Conservation (phyloP, 2,113 vertebrate genomes). For the Dendrocopos noguchii region DNA sequence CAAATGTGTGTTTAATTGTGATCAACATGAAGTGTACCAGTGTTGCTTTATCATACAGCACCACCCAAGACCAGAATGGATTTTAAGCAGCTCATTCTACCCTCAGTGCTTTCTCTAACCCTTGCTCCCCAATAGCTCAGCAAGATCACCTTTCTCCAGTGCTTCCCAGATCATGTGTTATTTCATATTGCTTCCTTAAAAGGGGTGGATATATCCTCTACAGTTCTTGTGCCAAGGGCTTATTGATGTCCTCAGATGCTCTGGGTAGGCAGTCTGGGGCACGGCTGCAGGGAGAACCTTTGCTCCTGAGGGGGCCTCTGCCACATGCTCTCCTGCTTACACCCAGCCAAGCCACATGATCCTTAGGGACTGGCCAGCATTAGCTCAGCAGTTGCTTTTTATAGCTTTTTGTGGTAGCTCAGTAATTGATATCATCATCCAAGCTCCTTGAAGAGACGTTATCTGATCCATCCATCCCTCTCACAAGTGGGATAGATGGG, state of each 20-base stretch:
- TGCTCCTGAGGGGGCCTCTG: background rate
- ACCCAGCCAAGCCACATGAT: background rate
- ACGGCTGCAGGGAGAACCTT: background rate
- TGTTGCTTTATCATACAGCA: background rate
- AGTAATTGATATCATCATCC: background rate
- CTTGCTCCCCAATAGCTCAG: background rate
- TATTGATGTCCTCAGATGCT: background rate
- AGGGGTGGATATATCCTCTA: background rate
- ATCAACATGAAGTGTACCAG: background rate
- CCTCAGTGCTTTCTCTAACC: background rate
- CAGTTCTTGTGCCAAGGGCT: background rate
- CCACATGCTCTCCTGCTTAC: background rate
- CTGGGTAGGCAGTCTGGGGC: background rate
- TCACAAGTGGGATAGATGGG: background rate
- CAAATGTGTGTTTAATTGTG: background rate
- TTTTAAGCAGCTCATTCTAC: background rate
- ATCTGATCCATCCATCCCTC: background rate
- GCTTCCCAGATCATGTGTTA: background rate
- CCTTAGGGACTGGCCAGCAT: background rate
- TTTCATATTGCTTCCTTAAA: background rate
- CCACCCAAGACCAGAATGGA: background rate
- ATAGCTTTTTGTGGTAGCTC: background rate
- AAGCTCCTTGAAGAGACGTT: background rate
- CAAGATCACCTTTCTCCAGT: background rate
- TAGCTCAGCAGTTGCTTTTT: background rate